These are phyloP conservation scores for Macrotis lagotis DNA, from an alignment of 2,113 vertebrate genomes.

Conservation along the genomic window DNA sequence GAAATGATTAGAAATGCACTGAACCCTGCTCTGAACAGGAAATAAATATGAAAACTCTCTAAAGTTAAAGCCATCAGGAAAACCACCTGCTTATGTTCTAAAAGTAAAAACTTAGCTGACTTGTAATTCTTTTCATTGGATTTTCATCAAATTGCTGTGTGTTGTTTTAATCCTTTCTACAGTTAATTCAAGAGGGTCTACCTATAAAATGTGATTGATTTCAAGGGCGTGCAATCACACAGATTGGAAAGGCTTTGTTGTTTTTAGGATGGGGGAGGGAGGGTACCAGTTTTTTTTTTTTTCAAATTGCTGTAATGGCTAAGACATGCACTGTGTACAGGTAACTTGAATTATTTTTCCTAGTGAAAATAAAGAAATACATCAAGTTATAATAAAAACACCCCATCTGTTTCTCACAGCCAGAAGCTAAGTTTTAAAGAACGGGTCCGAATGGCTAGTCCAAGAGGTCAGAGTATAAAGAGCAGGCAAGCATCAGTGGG, in stretches of 20 bases:
- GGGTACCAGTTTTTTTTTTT: not conserved
- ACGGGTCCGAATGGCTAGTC: slow-evolving; percentile 96
- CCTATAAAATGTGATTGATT: slow-evolving; percentile 45
- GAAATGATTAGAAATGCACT: slow-evolving; percentile 74
- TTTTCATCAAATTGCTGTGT: slow-evolving; percentile 45
- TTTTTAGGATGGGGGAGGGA: slow-evolving; percentile 52
- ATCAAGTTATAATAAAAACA: slow-evolving; percentile 69
- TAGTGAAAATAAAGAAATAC: not conserved
- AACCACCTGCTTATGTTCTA: slow-evolving; percentile 27
- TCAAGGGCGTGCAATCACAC: slow-evolving; percentile 52
- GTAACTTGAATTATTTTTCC: slow-evolving; percentile 35
- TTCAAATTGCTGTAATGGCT: not conserved
- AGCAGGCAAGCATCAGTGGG: slow-evolving; percentile 91
- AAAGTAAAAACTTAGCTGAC: slow-evolving; percentile 42
- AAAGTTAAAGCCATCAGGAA: slow-evolving; percentile 51
- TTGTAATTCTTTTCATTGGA: slow-evolving; percentile 49
- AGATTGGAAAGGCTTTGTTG: slow-evolving; percentile 48
- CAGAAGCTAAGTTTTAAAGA: slow-evolving; percentile 98
- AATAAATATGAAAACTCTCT: slow-evolving; percentile 44
- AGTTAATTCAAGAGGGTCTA: slow-evolving; percentile 48
- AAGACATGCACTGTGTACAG: not conserved
- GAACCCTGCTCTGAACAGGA: slow-evolving; percentile 59
- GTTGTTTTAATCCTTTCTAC: slow-evolving; percentile 44
- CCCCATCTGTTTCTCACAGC: slow-evolving; percentile 83
- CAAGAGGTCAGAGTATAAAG: slow-evolving; percentile 96